These are phyloP conservation scores for Scaptomyza pallida DNA, from an alignment of 1,140 invertebrate genomes.

Conservation along the genomic window DNA sequence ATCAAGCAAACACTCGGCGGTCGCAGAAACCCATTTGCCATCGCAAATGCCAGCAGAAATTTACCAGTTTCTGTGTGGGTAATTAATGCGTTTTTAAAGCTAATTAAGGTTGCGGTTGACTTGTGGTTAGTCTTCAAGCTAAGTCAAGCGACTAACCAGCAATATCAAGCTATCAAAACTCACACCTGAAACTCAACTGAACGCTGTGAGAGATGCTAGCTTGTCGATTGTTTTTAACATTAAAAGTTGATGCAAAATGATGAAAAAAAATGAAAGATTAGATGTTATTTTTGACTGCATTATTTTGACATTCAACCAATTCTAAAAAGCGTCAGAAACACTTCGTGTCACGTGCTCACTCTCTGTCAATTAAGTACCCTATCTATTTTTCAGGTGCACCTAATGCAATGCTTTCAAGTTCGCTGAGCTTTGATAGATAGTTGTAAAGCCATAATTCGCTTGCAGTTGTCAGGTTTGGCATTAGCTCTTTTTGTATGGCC, in stretches of 20 bases:
- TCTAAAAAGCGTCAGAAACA: no score
- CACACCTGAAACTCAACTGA: not conserved
- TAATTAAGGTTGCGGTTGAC: slow-evolving; percentile 36
- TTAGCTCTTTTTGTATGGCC: not conserved
- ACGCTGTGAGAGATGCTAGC: not conserved
- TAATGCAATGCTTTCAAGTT: not conserved
- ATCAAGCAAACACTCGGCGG: slow-evolving; percentile 6
- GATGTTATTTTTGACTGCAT: no score
- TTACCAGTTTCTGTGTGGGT: not conserved
- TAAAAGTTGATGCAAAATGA: no score
- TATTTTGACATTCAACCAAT: no score
- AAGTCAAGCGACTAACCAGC: not conserved
- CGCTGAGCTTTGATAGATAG: not conserved
- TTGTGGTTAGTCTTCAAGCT: not conserved
- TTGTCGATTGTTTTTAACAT: not conserved
- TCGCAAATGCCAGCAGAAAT: slow-evolving; percentile 24
- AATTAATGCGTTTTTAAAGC: slow-evolving; percentile 52
- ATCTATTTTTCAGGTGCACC: not conserved
- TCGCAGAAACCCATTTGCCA: slow-evolving; percentile 13
- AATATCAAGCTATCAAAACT: not conserved
- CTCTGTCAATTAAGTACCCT: not conserved
- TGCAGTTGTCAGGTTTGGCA: not conserved
- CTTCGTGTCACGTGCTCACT: not conserved
- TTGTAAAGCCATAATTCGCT: not conserved
- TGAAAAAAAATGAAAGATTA: no score